Base-by-base conservation (phyloP, 2,113 vertebrate genomes). In the Thamnaconus septentrionalis region DNA sequence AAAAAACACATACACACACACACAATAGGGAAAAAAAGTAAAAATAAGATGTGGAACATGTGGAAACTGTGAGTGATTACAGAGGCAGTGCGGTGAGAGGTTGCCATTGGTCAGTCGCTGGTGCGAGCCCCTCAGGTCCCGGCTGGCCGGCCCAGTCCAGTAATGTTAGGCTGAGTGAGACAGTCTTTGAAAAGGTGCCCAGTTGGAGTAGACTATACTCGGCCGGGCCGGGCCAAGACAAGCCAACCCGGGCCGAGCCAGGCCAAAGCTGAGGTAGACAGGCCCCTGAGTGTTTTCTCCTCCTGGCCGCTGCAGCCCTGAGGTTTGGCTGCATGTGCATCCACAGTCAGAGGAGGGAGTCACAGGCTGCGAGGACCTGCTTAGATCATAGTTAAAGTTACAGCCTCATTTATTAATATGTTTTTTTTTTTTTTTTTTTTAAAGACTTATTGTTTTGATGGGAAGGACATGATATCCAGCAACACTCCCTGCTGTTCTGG, bases 101-200 rank as follows among this genome's bases (percentile, higher is more conserved):
- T 10, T 11, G 53, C 44, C 44, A 70, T 8, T 57, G 59, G 64
- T 66, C 60, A 59, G 56, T 54, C 50, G 11, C 59, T 10, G 46
- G 67, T 44, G 43, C 5, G 9, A 64, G 11, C 39, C 41, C 18
- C 52, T 56, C 46, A 41, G 43, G 56, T 31, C 18, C 41, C 47
- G 50, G 53, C 55, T 61, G 53, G 58, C 63, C 56, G 10, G 0
- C 64, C 53, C 53, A 39, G 53, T 45, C 52, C 43, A 18, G 44
- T 65, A 57, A 64, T 7, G 10, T 64, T 54, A 43, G 52, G 46
- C 66, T 31, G 50, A 72, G 51, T 66, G 64, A 83, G 65, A 74
- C 64, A 62, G 56, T 66, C 54, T 81, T 80, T 82, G 74, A 86
- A 66, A 73, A 59, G 53, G 52, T 73, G 65, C 76, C 79, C 71